Conservation (phyloP, 2,888 invertebrate genomes). For the Diadegma fenestrale region DNA sequence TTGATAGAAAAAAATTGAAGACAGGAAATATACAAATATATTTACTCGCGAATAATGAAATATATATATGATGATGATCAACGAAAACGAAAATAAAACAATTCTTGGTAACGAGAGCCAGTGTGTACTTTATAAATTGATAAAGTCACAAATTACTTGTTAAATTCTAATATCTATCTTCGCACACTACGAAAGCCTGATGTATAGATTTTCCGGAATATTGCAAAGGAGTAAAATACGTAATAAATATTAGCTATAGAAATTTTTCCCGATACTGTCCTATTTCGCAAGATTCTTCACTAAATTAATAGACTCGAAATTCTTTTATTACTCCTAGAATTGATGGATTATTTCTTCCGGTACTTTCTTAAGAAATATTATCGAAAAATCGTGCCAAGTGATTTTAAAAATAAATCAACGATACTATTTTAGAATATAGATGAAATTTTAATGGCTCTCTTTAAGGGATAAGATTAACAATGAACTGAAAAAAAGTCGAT, state of each 20-base stretch:
- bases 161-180: conserved; percentile 46
- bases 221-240: conserved; percentile 48
- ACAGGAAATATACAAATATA: conserved; percentile 44
- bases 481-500: conserved; percentile 6
- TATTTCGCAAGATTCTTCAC: conserved; percentile 14
- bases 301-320: not conserved
- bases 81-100: conserved; percentile 15
- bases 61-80: not conserved
- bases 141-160: conserved; percentile 43
- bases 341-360: conserved; percentile 2
- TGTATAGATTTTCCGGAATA: conserved; percentile 38
- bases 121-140: conserved; percentile 8
- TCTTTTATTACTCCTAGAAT: conserved; percentile 1
- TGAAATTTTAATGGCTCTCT: not conserved
- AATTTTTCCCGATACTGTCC: conserved; percentile 1
- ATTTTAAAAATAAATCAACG: conserved; percentile 2
- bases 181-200: conserved; percentile 47
- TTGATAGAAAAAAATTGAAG: conserved; percentile 22
- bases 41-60: conserved; percentile 22
- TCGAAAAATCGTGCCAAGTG: conserved; percentile 30
- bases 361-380: not conserved
- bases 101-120: conserved; percentile 26
- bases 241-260: conserved; percentile 18
- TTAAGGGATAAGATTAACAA: not conserved
- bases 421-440: conserved; percentile 13